A percentile compares a stretch with the other conserved stretches of the same genome.
Evolutionary conservation across 2,888 invertebrate species (phyloP).

Genomic region (Apotomis capreana): DNA sequence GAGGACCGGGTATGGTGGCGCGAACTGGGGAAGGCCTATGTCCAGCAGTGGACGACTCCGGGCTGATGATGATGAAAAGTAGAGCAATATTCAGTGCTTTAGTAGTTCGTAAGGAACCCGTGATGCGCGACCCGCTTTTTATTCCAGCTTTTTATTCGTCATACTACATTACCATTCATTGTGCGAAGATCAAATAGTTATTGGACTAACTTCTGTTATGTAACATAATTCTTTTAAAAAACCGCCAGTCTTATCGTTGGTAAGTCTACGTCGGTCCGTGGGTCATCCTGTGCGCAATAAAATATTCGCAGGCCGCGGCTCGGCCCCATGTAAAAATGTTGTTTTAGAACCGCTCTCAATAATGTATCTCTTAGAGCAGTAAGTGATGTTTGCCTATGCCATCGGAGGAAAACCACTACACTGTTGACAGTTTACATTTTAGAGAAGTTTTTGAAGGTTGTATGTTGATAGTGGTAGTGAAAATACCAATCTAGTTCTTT

Average conservation of each 20-base stretch:
- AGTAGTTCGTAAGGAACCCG: too few relatives aligned
- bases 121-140: too few relatives aligned
- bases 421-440: neutral
- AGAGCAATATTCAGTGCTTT: too few relatives aligned
- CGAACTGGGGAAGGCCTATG: too few relatives aligned
- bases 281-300: slow-evolving; percentile 80
- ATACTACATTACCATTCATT: too few relatives aligned
- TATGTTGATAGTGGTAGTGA: neutral
- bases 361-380: slow-evolving; percentile 78
- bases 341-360: slow-evolving; percentile 76
- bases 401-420: slow-evolving; percentile 39
- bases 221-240: neutral
- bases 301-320: slow-evolving; percentile 73
- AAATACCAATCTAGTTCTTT: too few relatives aligned
- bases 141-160: too few relatives aligned
- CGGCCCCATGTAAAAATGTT: slow-evolving; percentile 80
- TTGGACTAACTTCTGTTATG: neutral
- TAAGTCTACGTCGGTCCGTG: slow-evolving; percentile 60
- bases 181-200: neutral
- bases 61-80: too few relatives aligned
- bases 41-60: too few relatives aligned
- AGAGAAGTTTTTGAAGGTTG: neutral
- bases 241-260: slow-evolving; percentile 46
- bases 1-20: too few relatives aligned
- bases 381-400: slow-evolving; percentile 67